Percentiles rank a stretch among this genome's conserved stretches.
These are phyloP conservation scores for Nasua narica DNA, from an alignment of 2,797 vertebrate genomes.

Conservation along the genomic window DNA sequence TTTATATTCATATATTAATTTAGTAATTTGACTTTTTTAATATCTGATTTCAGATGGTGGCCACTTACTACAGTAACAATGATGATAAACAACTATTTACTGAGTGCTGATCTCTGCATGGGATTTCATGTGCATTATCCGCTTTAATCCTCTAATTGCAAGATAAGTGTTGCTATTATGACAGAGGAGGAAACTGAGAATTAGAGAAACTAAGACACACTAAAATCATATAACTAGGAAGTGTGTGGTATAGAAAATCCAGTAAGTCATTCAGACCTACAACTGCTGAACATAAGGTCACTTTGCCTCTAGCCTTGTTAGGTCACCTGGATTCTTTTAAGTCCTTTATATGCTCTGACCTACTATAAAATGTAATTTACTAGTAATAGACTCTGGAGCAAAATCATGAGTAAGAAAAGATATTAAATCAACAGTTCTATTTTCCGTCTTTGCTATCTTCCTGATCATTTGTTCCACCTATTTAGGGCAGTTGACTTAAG, in stretches of 20 bases:
- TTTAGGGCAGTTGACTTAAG: background rate
- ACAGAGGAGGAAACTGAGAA: background rate
- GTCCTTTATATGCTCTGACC: background rate
- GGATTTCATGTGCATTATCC: background rate
- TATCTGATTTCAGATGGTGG: background rate
- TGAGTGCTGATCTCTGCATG: background rate
- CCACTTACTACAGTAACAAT: background rate
- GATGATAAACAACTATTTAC: background rate
- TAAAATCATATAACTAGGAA: background rate
- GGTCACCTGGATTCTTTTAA: background rate
- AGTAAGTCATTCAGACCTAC: background rate
- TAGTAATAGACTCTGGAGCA: background rate
- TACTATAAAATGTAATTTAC: background rate
- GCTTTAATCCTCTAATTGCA: background rate
- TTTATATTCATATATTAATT: background rate
- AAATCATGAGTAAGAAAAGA: background rate
- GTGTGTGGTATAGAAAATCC: background rate
- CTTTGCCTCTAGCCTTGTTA: background rate
- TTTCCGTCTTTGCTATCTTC: background rate
- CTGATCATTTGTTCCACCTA: background rate
- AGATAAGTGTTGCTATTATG: background rate
- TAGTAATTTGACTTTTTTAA: background rate
- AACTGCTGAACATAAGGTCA: background rate
- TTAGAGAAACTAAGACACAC: background rate
- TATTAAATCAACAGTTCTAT: background rate